Conservation (phyloP, 2,797 vertebrate species). For the Vultur gryphus region DNA sequence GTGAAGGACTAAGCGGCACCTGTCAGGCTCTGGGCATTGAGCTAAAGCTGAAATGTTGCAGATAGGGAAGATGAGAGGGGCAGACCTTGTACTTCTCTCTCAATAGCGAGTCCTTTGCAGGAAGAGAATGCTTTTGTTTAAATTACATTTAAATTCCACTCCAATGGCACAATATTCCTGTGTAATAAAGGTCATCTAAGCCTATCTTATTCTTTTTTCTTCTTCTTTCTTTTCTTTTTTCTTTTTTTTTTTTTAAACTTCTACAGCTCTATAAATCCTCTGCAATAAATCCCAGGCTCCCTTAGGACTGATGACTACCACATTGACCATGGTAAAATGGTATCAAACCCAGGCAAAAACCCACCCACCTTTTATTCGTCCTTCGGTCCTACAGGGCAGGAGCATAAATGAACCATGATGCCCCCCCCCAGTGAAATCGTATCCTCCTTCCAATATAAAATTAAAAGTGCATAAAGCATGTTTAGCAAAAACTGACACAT, state of each 20-base stretch:
- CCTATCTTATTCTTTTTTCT: neutral
- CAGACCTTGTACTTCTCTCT: neutral
- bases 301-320: neutral
- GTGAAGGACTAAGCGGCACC: neutral
- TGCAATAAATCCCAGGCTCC: neutral
- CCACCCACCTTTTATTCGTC: neutral
- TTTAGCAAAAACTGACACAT: neutral
- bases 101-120: neutral
- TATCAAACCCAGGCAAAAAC: neutral
- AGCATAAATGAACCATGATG: neutral
- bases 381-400: neutral
- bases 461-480: neutral
- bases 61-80: neutral
- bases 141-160: neutral
- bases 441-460: neutral
- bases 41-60: neutral
- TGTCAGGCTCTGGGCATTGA: neutral
- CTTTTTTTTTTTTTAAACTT: neutral
- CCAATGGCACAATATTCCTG: neutral
- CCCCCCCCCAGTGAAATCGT: neutral
- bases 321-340: neutral
- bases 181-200: neutral
- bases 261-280: neutral
- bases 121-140: neutral
- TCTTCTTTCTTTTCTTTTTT: accelerated